These are phyloP conservation scores for Antennarius striatus DNA, from an alignment of 2,113 vertebrate genomes.

Conservation along the genomic window DNA sequence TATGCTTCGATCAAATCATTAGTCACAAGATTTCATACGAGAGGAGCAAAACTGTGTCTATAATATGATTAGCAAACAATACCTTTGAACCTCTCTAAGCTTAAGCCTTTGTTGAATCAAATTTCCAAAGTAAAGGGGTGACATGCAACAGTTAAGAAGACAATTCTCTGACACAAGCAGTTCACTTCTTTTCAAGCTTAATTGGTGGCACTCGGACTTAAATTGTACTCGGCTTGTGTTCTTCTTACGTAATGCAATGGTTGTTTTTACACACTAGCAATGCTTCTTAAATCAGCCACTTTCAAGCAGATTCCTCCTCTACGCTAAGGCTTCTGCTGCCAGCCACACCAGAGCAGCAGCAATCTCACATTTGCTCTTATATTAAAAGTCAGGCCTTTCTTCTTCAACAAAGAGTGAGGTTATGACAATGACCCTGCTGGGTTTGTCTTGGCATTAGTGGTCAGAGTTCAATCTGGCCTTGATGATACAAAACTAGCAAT, in stretches of 20 bases:
- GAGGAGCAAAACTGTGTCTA: too few relatives aligned
- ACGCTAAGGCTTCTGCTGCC: conserved; percentile 19
- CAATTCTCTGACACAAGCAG: conserved; percentile 4
- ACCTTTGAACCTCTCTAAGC: too few relatives aligned
- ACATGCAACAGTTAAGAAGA: not conserved
- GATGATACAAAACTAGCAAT: conserved; percentile 27
- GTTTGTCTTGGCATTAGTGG: conserved; percentile 35
- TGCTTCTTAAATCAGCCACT: conserved; percentile 15
- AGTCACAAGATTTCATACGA: not conserved
- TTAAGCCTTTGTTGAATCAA: too few relatives aligned
- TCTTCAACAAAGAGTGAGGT: conserved; percentile 62
- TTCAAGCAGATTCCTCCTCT: conserved; percentile 13
- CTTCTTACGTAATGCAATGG: conserved; percentile 3
- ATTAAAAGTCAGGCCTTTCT: conserved; percentile 23
- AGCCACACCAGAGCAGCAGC: not conserved
- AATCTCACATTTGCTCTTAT: conserved; percentile 26
- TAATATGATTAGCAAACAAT: too few relatives aligned
- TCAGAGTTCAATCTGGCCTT: conserved; percentile 43
- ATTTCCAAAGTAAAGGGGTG: not conserved
- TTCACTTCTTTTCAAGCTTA: conserved; percentile 22
- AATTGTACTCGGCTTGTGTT: conserved; percentile 21
- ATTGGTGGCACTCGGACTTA: conserved; percentile 22
- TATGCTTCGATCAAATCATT: not conserved
- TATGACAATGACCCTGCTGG: conserved; percentile 34
- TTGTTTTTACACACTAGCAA: conserved; percentile 7